These are phyloP conservation scores for Circaetus cinerascens DNA, from an alignment of 2,113 vertebrate genomes.

Conservation along the genomic window DNA sequence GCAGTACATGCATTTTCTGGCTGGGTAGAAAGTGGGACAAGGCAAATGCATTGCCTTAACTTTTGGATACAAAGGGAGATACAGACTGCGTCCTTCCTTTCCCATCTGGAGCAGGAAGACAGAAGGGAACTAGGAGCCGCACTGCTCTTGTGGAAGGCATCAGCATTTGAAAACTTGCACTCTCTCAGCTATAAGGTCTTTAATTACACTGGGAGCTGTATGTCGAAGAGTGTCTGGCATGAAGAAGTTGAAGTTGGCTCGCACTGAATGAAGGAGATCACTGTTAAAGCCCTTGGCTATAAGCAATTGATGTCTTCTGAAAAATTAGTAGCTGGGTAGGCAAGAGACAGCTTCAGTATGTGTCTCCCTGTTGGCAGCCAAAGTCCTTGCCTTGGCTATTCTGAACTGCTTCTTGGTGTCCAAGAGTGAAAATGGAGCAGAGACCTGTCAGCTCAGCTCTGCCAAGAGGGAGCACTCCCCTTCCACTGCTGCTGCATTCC, in stretches of 20 bases:
- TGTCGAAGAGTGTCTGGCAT: neutral
- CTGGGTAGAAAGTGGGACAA: neutral
- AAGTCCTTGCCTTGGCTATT: neutral
- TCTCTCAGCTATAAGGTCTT: neutral
- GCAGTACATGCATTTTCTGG: neutral
- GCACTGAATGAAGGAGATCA: neutral
- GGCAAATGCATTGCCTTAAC: neutral
- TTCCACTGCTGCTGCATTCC: neutral
- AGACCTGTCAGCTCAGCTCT: neutral
- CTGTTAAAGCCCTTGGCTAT: neutral
- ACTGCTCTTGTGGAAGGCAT: neutral
- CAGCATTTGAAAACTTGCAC: neutral
- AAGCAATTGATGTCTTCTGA: neutral
- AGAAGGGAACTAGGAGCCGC: neutral
- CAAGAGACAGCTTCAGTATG: neutral
- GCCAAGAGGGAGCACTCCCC: neutral
- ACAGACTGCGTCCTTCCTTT: neutral
- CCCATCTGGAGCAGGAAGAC: neutral
- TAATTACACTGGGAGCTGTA: neutral
- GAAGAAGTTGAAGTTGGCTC: neutral
- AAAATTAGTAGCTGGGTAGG: neutral
- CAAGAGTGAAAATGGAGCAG: fast-evolving
- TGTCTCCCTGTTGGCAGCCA: neutral
- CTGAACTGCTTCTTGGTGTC: neutral
- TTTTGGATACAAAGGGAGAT: neutral